Conservation (phyloP, 2,888 invertebrate genomes). For the Heterodera filipjevi region DNA sequence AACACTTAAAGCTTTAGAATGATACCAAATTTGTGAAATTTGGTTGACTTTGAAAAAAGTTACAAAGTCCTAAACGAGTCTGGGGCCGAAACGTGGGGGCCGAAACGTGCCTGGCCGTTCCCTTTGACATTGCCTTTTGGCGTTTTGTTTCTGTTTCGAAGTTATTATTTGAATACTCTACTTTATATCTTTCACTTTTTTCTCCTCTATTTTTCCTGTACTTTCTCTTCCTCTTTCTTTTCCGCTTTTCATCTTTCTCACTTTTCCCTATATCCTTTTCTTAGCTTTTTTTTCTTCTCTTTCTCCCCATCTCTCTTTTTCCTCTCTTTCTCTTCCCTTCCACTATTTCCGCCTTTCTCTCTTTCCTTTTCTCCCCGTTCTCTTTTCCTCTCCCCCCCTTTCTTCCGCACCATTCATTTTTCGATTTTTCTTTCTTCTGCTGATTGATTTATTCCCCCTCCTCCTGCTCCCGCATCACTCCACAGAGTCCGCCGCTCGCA, state of each 20-base stretch:
- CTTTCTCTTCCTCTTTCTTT: background rate
- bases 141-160: background rate
- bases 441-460: background rate
- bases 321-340: background rate
- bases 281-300: background rate
- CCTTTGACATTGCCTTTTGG: background rate
- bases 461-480: too few relatives aligned
- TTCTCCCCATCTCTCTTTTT: background rate
- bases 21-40: too few relatives aligned
- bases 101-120: background rate
- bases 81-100: too few relatives aligned
- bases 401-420: background rate
- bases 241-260: background rate
- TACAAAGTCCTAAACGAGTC: too few relatives aligned
- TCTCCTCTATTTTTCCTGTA: background rate
- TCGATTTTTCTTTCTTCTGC: constrained; percentile 10
- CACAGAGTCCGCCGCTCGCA: constrained; percentile 20
- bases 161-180: background rate
- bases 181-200: background rate
- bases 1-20: too few relatives aligned
- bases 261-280: background rate
- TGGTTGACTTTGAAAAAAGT: too few relatives aligned
- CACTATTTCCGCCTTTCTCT: background rate
- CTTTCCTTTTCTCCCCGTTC: background rate
- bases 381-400: background rate